A percentile compares a stretch with the other conserved stretches of the same genome.
phyloP scores from a whole-genome alignment of 1,140 invertebrate genomes.

The Hylaeus volcanicus region DNA sequence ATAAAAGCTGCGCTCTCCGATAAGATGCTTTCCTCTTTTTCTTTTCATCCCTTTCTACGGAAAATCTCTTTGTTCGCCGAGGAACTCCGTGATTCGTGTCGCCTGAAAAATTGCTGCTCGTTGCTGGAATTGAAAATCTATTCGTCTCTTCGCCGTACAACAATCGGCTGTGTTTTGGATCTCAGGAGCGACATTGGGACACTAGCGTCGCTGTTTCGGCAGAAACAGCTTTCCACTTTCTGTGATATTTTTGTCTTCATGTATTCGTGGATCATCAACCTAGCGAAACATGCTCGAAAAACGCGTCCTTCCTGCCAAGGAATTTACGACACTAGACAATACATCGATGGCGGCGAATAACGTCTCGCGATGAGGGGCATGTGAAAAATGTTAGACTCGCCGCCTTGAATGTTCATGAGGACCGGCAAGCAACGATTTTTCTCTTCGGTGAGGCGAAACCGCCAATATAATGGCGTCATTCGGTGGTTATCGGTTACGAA shows the following conservation, averaged over 20 bases:
- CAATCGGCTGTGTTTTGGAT: no score
- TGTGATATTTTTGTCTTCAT: no score
- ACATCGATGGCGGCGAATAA: slow-evolving; percentile 25
- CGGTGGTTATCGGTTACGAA: not conserved
- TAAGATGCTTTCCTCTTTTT: not conserved
- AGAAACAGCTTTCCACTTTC: no score
- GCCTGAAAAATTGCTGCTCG: not conserved
- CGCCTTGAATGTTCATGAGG: not conserved
- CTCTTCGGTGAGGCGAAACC: not conserved
- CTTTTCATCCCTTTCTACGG: not conserved
- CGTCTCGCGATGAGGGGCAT: not conserved
- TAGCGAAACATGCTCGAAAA: no score
- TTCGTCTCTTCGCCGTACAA: no score
- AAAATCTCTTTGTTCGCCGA: not conserved
- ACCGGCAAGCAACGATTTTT: not conserved
- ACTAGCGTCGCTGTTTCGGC: no score
- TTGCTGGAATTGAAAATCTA: not conserved
- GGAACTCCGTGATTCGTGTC: not conserved
- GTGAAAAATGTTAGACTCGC: slow-evolving; percentile 1
- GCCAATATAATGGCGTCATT: not conserved
- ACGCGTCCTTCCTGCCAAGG: not conserved
- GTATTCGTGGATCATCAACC: no score
- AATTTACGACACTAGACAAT: slow-evolving; percentile 58
- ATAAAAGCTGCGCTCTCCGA: slow-evolving; percentile 23
- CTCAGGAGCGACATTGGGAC: no score